Evolutionary conservation across 2,113 vertebrate genomes (phyloP).

Genomic region (Passerina amoena): DNA sequence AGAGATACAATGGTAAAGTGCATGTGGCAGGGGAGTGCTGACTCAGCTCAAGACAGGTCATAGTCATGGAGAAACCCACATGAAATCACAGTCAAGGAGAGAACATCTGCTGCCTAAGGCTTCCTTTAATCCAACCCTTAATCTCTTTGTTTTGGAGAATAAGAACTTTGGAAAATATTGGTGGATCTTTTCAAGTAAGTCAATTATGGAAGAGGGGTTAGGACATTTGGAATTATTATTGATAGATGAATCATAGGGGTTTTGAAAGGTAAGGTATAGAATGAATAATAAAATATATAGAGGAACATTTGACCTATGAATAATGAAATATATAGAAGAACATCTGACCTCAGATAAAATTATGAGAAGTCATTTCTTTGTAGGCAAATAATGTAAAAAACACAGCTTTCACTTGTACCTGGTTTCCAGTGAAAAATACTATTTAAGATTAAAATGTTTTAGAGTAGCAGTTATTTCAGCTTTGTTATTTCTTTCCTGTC

Average conservation of each 20-base stretch:
- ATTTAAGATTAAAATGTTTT: background rate
- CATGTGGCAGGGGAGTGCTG: background rate
- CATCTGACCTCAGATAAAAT: background rate
- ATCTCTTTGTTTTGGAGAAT: background rate
- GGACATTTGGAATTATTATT: background rate
- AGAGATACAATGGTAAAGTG: background rate
- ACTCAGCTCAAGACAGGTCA: background rate
- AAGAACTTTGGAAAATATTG: background rate
- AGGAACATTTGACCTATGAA: background rate
- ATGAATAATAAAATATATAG: background rate
- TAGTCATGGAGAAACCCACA: background rate
- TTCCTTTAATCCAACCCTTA: background rate
- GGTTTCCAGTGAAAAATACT: background rate
- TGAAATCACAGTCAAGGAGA: background rate
- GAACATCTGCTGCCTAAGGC: background rate
- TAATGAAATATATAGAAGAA: background rate
- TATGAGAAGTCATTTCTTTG: background rate
- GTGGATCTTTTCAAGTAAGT: background rate
- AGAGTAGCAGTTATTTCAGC: background rate
- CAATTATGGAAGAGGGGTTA: background rate
- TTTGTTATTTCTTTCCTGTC: background rate
- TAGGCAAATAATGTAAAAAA: background rate
- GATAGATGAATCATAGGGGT: background rate
- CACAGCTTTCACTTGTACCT: background rate
- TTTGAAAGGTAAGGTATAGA: background rate